Percentiles rank a stretch among this genome's conserved stretches.
These are phyloP conservation scores for Nebria ingens DNA, from an alignment of 1,140 invertebrate species.

Conservation along the genomic window DNA sequence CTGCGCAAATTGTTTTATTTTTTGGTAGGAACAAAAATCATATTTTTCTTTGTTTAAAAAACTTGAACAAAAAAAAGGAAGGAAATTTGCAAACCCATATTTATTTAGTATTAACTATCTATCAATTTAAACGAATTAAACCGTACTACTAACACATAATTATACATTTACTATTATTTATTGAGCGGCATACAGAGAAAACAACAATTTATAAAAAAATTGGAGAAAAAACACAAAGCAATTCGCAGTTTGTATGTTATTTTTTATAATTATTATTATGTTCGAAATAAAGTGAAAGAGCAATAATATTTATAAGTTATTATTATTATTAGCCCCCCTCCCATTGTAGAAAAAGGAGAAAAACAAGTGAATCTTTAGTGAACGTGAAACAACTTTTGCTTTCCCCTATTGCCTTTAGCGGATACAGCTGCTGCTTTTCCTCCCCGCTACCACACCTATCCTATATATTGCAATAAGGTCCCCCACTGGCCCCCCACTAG, in stretches of 20 bases:
- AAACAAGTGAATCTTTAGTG: not conserved
- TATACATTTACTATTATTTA: not conserved
- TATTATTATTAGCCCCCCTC: not conserved
- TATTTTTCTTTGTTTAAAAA: too few species aligned
- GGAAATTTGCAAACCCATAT: too few species aligned
- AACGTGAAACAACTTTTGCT: slow-evolving; percentile 5
- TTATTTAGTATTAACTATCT: too few species aligned
- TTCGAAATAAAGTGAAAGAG: slow-evolving; percentile 6
- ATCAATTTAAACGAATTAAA: too few species aligned
- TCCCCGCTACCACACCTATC: not conserved
- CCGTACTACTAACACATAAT: not conserved
- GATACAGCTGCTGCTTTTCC: not conserved
- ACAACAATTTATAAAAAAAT: not conserved
- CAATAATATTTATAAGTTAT: not conserved
- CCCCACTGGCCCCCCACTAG: not conserved
- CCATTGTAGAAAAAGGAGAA: not conserved
- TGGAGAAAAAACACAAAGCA: not conserved
- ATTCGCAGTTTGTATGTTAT: not conserved
- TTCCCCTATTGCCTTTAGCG: not conserved
- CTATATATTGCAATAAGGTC: not conserved
- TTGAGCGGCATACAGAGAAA: not conserved
- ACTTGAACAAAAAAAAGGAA: too few species aligned
- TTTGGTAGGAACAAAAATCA: too few species aligned
- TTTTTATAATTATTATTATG: not conserved
- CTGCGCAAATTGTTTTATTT: too few species aligned